These are phyloP conservation scores for Montipora foliosa DNA, from an alignment of 64 coral and sea anemone species.

Conservation along the genomic window DNA sequence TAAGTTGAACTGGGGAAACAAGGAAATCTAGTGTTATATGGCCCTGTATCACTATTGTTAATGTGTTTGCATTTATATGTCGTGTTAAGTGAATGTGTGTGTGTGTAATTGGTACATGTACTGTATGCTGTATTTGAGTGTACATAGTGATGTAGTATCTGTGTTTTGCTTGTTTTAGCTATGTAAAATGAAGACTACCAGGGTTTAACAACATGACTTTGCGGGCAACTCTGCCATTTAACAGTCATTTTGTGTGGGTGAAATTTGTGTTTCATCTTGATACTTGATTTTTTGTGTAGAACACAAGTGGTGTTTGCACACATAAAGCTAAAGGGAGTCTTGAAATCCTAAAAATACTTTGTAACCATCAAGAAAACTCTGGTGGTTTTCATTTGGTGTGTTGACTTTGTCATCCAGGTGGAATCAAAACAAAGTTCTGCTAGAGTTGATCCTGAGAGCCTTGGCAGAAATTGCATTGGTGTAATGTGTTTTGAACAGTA, in stretches of 20 bases:
- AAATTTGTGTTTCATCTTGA: background rate
- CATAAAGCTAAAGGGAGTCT: too few relatives aligned
- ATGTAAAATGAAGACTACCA: background rate
- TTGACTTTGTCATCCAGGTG: background rate
- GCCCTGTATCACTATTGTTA: background rate
- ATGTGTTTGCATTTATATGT: background rate
- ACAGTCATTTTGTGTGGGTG: too few relatives aligned
- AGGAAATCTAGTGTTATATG: background rate
- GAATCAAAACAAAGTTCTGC: background rate
- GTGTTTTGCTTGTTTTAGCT: background rate
- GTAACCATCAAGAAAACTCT: too few relatives aligned
- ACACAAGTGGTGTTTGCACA: too few relatives aligned
- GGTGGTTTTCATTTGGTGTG: background rate
- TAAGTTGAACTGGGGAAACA: background rate
- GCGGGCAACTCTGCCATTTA: too few relatives aligned
- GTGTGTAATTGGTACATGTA: background rate
- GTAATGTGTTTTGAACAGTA: conserved; percentile 6
- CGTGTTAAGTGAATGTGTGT: background rate
- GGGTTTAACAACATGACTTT: background rate
- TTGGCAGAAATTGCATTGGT: background rate
- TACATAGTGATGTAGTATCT: too few relatives aligned
- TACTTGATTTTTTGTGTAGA: too few relatives aligned
- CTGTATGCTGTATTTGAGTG: background rate
- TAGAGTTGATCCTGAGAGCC: background rate
- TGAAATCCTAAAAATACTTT: too few relatives aligned